Base-by-base conservation (phyloP, 1,140 invertebrate genomes). In the Mamestra configurata region DNA sequence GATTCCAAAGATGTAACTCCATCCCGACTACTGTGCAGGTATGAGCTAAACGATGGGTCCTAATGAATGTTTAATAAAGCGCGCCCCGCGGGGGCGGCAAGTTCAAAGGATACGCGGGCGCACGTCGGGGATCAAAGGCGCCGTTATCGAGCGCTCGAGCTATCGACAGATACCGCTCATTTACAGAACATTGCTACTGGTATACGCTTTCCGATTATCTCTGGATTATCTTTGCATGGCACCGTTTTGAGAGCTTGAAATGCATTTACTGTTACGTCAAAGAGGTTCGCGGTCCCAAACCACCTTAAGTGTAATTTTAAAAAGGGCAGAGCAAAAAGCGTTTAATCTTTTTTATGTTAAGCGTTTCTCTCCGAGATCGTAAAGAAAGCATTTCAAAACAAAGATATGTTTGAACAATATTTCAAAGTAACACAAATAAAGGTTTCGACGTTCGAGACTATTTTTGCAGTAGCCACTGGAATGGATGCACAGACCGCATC, bases 61-160 rank as follows among this genome's bases (percentile, higher is more conserved):
- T 90, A 93, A 92, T 90, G 86, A 92, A 89, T 84, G 87, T 86
- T 86, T 87, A 90, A 89, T 88, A 91, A 85, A 88, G 86, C 77
- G 84, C 88, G 80, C 85, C 86, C 86, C 82, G 81, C 79, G 84
- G 85, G 79, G 77, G 87, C 93, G 93, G 93, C 87, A 82, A 87
- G 90, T 89, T 93, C 87, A 94, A 94, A 93, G 88, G 79, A 76
- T 84, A 85, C 85, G 87, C 85, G 66, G 64, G 83, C 84, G 83
- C 87, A 87, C 85, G 81, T 79, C 70, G 82, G 46, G 85, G 85
- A 89, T 92, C 90, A 93, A 92, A 93, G 90, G 87, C 90, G 88
- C 82, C 86, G 90, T 91, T 92, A 91, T 92, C 91, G 82, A 75
- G 87, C 86, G 91, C 89, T 91, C 88, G 82, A 89, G 86, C 85